These are phyloP conservation scores for Parauchenoglanis ngamensis DNA, from an alignment of 2,797 vertebrate species.

Conservation along the genomic window DNA sequence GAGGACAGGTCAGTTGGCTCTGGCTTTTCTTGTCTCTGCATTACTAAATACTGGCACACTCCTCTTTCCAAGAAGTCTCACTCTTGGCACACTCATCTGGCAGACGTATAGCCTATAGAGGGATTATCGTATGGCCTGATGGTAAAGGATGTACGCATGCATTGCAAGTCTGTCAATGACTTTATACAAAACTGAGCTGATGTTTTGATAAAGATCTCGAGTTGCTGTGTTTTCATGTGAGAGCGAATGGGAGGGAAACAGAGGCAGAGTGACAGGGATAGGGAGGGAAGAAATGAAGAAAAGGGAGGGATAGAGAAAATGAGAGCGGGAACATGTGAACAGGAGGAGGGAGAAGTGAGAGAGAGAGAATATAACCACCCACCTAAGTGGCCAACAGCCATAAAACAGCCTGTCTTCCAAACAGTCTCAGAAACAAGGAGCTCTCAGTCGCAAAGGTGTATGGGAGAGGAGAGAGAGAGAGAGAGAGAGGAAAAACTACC, in stretches of 20 bases:
- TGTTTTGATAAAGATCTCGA: neutral
- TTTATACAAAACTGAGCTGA: neutral
- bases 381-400: slow-evolving; percentile 77
- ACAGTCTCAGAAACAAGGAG: slow-evolving; percentile 54
- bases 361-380: slow-evolving; percentile 78
- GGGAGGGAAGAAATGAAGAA: slow-evolving; percentile 14
- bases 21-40: slow-evolving; percentile 10
- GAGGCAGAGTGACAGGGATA: neutral
- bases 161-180: neutral
- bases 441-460: slow-evolving; percentile 44
- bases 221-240: slow-evolving; percentile 8
- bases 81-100: neutral
- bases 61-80: slow-evolving; percentile 33
- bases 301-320: slow-evolving; percentile 31
- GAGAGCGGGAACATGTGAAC: slow-evolving; percentile 48
- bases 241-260: neutral
- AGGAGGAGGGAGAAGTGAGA: slow-evolving; percentile 50
- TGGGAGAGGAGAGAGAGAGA: slow-evolving; percentile 24
- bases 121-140: neutral
- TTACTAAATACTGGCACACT: slow-evolving; percentile 24
- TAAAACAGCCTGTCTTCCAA: slow-evolving; percentile 73
- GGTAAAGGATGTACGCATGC: neutral
- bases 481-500: slow-evolving; percentile 14
- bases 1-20: slow-evolving; percentile 26
- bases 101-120: neutral